Evolutionary conservation across 2,888 invertebrate genomes (phyloP).

Genomic region (Nephrotoma guestfalica): DNA sequence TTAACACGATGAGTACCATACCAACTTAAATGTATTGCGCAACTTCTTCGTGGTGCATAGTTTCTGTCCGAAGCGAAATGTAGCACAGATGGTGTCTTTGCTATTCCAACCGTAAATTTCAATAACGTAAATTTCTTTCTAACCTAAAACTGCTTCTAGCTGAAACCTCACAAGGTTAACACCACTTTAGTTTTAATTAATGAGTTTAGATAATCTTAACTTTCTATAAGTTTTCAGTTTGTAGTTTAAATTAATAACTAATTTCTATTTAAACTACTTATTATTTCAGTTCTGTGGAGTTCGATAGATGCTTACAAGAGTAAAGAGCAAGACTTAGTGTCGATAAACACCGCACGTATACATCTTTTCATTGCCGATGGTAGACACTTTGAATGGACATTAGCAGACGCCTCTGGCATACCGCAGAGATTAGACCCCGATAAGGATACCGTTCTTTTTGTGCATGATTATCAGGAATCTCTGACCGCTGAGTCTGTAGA

Average conservation of each 20-base stretch:
- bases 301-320: not conserved
- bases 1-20: too few species aligned
- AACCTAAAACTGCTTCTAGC: not conserved
- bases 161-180: not conserved
- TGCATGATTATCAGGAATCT: slow-evolving; percentile 44
- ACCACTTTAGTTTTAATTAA: too few species aligned
- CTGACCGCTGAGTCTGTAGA: slow-evolving; percentile 42
- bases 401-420: not conserved
- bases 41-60: too few species aligned
- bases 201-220: too few species aligned
- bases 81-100: too few species aligned
- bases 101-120: too few species aligned
- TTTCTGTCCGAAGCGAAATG: too few species aligned
- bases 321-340: not conserved
- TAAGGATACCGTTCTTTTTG: slow-evolving; percentile 40
- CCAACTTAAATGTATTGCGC: too few species aligned
- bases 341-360: not conserved
- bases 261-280: not conserved
- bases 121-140: too few species aligned
- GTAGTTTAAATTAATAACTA: not conserved
- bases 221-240: too few species aligned
- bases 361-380: not conserved
- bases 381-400: not conserved
- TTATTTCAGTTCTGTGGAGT: not conserved
- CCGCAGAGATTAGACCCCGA: slow-evolving; percentile 22